Evolutionary conservation across 2,797 vertebrate species (phyloP).

Genomic region (Sciurus vulgaris): DNA sequence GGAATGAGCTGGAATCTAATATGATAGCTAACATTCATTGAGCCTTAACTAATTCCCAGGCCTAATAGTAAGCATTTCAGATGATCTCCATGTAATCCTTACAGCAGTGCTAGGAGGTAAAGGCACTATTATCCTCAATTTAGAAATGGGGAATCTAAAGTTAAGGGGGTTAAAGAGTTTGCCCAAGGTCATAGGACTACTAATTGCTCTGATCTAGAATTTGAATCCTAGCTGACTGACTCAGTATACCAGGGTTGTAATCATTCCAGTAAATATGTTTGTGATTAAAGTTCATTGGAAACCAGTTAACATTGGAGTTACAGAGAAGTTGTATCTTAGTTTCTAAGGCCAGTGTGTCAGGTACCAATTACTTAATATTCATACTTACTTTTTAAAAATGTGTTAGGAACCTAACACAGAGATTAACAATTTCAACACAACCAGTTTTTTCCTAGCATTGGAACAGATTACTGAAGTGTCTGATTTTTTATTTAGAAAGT

Average conservation of each 20-base stretch:
- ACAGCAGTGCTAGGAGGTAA: neutral
- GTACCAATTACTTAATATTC: slow-evolving; percentile 13
- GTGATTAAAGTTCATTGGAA: neutral
- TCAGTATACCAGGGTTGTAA: slow-evolving; percentile 2
- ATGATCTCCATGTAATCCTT: neutral
- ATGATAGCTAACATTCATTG: neutral
- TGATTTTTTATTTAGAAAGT: slow-evolving; percentile 49
- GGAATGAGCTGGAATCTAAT: slow-evolving; percentile 20
- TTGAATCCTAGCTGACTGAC: neutral
- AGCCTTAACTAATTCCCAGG: neutral
- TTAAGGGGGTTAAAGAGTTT: slow-evolving; percentile 30
- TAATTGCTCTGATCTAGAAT: slow-evolving; percentile 36
- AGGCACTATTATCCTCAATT: neutral
- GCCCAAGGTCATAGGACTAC: neutral
- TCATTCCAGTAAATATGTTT: slow-evolving; percentile 22
- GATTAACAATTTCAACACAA: neutral
- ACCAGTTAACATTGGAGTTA: slow-evolving; percentile 46
- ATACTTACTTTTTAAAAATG: neutral
- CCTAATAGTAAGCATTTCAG: neutral
- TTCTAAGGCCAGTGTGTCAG: neutral
- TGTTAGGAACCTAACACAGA: neutral
- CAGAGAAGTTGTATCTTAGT: slow-evolving; percentile 9
- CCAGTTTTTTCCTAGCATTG: neutral
- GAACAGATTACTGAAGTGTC: slow-evolving; percentile 20
- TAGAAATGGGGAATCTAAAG: slow-evolving; percentile 25